Evolutionary conservation across 2,113 vertebrate genomes (phyloP).

Genomic region (Oreotrochilus melanogaster): DNA sequence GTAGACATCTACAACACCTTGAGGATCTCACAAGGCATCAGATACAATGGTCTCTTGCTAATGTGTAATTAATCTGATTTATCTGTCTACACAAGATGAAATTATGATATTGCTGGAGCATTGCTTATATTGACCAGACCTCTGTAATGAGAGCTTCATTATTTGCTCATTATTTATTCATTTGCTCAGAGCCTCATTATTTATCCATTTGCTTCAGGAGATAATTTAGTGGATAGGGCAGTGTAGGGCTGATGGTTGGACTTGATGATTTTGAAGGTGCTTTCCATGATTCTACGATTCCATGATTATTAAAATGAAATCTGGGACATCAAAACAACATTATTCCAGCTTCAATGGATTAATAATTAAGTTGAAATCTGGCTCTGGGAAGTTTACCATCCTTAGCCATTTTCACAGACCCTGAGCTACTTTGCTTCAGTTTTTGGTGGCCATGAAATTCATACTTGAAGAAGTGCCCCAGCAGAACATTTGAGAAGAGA

Average conservation of each 20-base stretch:
- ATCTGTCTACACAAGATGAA: background rate
- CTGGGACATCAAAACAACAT: background rate
- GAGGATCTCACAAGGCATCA: background rate
- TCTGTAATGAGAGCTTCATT: background rate
- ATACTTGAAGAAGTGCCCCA: fast-evolving
- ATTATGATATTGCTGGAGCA: background rate
- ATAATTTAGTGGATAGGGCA: too few species aligned
- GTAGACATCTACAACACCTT: background rate
- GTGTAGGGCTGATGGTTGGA: too few species aligned
- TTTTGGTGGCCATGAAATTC: background rate
- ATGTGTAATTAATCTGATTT: background rate
- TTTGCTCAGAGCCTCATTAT: too few species aligned
- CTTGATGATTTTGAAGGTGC: too few species aligned
- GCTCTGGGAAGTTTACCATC: background rate
- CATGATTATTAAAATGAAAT: background rate
- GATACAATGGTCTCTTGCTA: background rate
- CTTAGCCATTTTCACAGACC: fast-evolving
- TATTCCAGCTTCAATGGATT: background rate
- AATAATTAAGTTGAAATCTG: background rate
- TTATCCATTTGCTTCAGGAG: too few species aligned
- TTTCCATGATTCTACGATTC: too few species aligned
- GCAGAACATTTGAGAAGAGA: background rate
- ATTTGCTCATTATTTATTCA: too few species aligned
- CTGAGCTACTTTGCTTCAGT: background rate
- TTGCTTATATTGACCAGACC: background rate